Conservation (phyloP, 2,888 invertebrate genomes). For the Napeogenes inachia region DNA sequence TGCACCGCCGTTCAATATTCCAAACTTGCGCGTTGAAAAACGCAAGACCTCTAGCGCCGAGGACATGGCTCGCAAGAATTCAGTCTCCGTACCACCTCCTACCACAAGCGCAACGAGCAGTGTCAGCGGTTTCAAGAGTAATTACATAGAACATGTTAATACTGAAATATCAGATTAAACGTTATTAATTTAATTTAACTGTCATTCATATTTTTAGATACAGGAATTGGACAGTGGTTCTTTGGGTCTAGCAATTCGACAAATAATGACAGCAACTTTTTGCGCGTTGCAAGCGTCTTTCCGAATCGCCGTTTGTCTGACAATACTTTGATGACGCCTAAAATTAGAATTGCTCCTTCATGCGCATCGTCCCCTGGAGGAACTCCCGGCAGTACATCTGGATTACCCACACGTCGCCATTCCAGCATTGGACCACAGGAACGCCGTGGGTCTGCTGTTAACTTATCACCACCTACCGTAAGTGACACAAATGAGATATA, state of each 20-base stretch:
- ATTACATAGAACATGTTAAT: constrained; percentile 15
- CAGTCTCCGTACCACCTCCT: constrained; percentile 75
- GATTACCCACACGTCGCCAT: constrained; percentile 90
- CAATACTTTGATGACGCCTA: constrained; percentile 93
- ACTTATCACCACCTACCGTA: constrained; percentile 93
- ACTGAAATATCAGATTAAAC: not conserved
- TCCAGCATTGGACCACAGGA: constrained; percentile 95
- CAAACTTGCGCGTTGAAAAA: constrained; percentile 90
- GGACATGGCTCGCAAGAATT: constrained; percentile 93
- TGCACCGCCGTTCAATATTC: constrained; percentile 90
- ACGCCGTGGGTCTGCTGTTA: constrained; percentile 88
- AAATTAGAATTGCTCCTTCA: constrained; percentile 91
- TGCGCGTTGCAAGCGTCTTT: constrained; percentile 89
- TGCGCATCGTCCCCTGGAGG: constrained; percentile 90
- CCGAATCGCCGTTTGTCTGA: constrained; percentile 93
- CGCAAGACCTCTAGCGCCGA: constrained; percentile 94
- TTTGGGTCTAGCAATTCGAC: constrained; percentile 81
- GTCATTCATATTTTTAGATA: constrained; percentile 35
- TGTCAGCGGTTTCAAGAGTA: constrained; percentile 48
- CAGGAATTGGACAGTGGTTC: constrained; percentile 86
- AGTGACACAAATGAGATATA: constrained; percentile 51
- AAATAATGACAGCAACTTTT: constrained; percentile 87
- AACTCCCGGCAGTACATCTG: constrained; percentile 83
- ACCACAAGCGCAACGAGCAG: constrained; percentile 40
- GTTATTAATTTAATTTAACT: not conserved